Conservation (phyloP, 1,140 invertebrate species). For the Ruditapes philippinarum region DNA sequence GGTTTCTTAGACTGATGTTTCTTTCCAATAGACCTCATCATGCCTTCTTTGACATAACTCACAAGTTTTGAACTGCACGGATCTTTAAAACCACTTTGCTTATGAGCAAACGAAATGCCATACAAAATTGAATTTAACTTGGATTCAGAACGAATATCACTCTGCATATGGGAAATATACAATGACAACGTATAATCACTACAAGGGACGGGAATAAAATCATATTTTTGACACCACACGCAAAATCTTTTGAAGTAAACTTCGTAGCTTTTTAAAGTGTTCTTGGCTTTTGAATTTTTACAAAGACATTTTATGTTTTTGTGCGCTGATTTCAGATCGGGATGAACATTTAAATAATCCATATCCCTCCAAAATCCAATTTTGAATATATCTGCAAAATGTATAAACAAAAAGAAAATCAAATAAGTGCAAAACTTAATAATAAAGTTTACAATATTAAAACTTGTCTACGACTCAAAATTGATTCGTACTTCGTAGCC, state of each 20-base stretch:
- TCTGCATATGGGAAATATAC: slow-evolving; percentile 10
- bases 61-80: not conserved
- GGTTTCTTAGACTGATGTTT: not conserved
- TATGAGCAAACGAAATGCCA: slow-evolving; percentile 7
- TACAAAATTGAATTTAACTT: slow-evolving; percentile 6
- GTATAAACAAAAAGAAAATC: not conserved
- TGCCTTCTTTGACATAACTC: not conserved
- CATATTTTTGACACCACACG: slow-evolving; percentile 12
- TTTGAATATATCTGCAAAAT: slow-evolving; percentile 17
- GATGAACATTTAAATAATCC: not conserved
- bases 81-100: not conserved
- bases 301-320: too few relatives aligned
- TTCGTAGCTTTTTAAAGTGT: slow-evolving; percentile 3
- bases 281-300: too few relatives aligned
- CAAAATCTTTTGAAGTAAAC: slow-evolving; percentile 2
- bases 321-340: too few relatives aligned
- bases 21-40: not conserved
- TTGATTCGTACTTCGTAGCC: too few relatives aligned
- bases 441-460: not conserved
- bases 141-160: not conserved
- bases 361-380: not conserved
- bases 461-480: not conserved
- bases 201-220: not conserved
- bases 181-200: not conserved
- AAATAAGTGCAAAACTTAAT: not conserved